Evolutionary conservation across 35 echinoderm and acorn worm genomes (phyloP), one percentile per base, ranked within the genome.

Genomic region (Apostichopus californicus): DNA sequence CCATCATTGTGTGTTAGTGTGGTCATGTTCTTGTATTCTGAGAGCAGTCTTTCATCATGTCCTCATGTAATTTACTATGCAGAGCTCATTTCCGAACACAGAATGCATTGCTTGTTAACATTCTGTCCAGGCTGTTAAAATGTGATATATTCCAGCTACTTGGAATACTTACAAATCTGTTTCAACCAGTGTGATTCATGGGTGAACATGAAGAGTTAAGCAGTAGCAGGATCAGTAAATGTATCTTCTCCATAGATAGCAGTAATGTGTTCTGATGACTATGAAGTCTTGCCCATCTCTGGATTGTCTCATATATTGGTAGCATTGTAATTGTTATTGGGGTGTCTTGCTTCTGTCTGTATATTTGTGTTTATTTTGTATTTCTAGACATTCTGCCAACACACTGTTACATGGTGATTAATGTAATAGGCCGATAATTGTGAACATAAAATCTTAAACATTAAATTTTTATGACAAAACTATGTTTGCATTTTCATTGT

Each of bases 1-100:
- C 81, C 81, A 85, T 85, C 57, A 59, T 85, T 85, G 81, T 11
- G 55, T 85, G 81, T 60, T 85, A 59, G 54, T 58, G 57, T 59
- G n/a, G 81, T 56, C 57, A 85, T 85, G 81, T 85, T 85, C 55
- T 58, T 85, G 81, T 85, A 85, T 85, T 85, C 81, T 57, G 20
- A 59, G 81, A 85, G 81, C 81, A 59, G 81, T 85, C 81, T 85
- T 85, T 85, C 81, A 85, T 58, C 58, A 85, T 85, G 57, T 85
- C 34, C 34, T 46, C 6, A 59, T 85, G 81, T 85, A 85, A 54
- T 85, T 85, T 85, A 54, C 81, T 85, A 85, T 85, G 81, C 81
- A 85, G 81, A 85, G 52, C 22, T 59, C 71, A 75, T 3, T 75
- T 14, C 71, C 64, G 3, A 46, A 46, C 34, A 46, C 34, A 46